Base-by-base conservation (phyloP, 37 sponge, comb jelly and placozoan genomes). In the Beroe forskalii region DNA sequence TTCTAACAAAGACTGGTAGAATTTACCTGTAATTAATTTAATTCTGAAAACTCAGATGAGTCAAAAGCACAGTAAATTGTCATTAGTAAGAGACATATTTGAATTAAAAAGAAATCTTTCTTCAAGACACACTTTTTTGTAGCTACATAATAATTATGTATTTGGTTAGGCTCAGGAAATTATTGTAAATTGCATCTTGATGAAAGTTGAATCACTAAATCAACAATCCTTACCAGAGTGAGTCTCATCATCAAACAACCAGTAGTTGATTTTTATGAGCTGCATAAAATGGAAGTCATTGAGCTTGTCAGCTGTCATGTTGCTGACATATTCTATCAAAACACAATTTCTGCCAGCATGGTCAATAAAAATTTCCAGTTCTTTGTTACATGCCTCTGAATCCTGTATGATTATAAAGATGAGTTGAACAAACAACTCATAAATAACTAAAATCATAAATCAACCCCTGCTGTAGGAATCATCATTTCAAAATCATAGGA, bases 201-300 rank as follows among this genome's bases (percentile, higher is more conserved):
- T n/a, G n/a, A n/a, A n/a, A n/a, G n/a, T n/a, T n/a, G n/a, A n/a
- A n/a, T n/a, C n/a, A n/a, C n/a, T n/a, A n/a, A n/a, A n/a, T n/a
- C n/a, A n/a, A n/a, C n/a, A n/a, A n/a, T n/a, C n/a, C 40, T 33
- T 3, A 37, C 40, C 75, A 22, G 75, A 72, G 39, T 72, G 9
- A 3, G 66, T 63, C 4, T 63, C 25, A 19, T 63, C 66, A 63
- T 63, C 75, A 72, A 72, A 72, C 39, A 72, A 37, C 75, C 75
- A 72, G 39, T 72, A 72, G 40, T 37, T 72, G 4, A 72, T 72
- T 39, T 72, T 72, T 35, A 72, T 72, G 9, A 72, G 75, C 75
- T 72, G 75, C 75, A 72, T 72, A 33, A 72, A 72, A 39, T 72
- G 75, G 39, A 72, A 72, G 22, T 72, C 75, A 20, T 72, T 72